phyloP scores from a whole-genome alignment of 2,113 vertebrate species.

The Hydrochoerus hydrochaeris region DNA sequence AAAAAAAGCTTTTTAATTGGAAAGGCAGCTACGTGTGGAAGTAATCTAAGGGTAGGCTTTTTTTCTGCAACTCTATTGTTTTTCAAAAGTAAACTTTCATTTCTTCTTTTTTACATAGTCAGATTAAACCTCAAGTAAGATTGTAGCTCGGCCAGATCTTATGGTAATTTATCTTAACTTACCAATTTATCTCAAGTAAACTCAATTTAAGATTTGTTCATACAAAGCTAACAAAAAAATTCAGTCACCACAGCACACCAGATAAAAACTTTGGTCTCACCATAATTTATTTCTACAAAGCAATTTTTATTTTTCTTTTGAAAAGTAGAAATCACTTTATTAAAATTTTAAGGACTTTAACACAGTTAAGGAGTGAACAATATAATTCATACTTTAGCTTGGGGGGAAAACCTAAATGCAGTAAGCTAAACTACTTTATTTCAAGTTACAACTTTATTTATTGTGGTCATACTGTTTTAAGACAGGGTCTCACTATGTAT shows the following conservation, averaged over 20 bases:
- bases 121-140: background rate
- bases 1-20: background rate
- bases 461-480: background rate
- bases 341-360: constrained; percentile 33
- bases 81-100: constrained; percentile 58
- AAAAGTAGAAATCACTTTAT: background rate
- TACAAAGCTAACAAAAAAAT: constrained; percentile 10
- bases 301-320: constrained; percentile 53
- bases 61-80: background rate
- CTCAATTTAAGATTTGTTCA: constrained; percentile 32
- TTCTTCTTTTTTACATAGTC: constrained; percentile 44
- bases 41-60: background rate
- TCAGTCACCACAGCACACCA: background rate
- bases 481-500: background rate
- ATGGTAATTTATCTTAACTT: constrained; percentile 23
- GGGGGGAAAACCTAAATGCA: background rate
- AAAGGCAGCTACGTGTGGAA: background rate
- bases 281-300: constrained; percentile 5
- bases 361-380: constrained; percentile 6
- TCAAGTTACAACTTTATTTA: background rate
- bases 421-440: constrained; percentile 15
- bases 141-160: background rate
- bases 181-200: background rate
- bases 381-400: constrained; percentile 2
- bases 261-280: background rate